A percentile compares a stretch with the other conserved stretches of the same genome.
These are phyloP conservation scores for Bicyclus anynana DNA, from an alignment of 1,140 invertebrate species.

Conservation along the genomic window DNA sequence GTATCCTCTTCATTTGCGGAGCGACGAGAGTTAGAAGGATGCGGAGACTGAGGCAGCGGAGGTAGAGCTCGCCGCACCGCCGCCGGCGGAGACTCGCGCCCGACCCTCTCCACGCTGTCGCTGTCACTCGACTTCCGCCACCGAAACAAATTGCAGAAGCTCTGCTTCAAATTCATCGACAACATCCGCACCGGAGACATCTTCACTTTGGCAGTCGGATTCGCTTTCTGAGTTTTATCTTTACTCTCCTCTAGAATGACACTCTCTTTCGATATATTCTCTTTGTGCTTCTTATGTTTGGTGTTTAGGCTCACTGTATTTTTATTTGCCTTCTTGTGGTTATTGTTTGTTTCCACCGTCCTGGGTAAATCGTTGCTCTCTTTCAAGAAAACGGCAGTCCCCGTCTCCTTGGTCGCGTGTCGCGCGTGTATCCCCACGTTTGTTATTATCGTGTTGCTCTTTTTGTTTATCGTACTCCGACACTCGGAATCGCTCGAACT, in stretches of 20 bases:
- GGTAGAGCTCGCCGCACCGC: conserved; percentile 85
- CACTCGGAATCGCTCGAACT: conserved; percentile 80
- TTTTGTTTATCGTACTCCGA: conserved; percentile 55
- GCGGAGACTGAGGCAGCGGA: conserved; percentile 80
- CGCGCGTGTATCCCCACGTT: conserved; percentile 49
- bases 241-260: conserved; percentile 46
- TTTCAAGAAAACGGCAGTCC: conserved; percentile 48
- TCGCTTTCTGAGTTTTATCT: conserved; percentile 52
- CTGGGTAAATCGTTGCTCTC: conserved; percentile 51
- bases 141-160: conserved; percentile 89
- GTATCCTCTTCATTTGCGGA: conserved; percentile 72
- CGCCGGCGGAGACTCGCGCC: conserved; percentile 50
- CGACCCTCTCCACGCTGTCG: conserved; percentile 41
- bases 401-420: conserved; percentile 41
- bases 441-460: conserved; percentile 71
- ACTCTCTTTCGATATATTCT: conserved; percentile 64
- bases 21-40: conserved; percentile 35
- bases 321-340: conserved; percentile 80
- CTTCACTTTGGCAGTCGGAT: conserved; percentile 78
- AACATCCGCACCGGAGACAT: conserved; percentile 80
- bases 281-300: conserved; percentile 83
- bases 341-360: conserved; percentile 63
- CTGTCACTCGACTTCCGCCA: conserved; percentile 75
- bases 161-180: conserved; percentile 88
- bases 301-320: conserved; percentile 79